These are phyloP conservation scores for Pristionchus arcanus DNA, from an alignment of 2,888 invertebrate species.

Conservation along the genomic window DNA sequence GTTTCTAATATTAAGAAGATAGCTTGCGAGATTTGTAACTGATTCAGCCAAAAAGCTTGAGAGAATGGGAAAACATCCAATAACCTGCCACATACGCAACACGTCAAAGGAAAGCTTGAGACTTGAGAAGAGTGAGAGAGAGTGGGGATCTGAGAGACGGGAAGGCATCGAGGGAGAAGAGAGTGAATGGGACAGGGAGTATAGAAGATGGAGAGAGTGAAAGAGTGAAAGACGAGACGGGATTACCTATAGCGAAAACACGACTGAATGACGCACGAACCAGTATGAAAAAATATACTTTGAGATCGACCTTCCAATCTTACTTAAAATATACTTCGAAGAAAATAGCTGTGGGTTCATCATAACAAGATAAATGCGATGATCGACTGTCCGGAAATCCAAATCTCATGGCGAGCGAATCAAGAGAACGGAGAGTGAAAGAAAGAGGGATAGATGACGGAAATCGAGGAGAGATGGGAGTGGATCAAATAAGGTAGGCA, in stretches of 20 bases:
- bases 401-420: neutral
- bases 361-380: conserved; percentile 29
- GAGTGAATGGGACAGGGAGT: conserved; percentile 18
- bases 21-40: neutral
- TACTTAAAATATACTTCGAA: neutral
- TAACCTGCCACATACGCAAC: conserved; percentile 10
- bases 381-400: neutral
- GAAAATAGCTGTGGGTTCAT: neutral
- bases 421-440: neutral
- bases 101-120: conserved; percentile 26
- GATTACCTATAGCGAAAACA: conserved; percentile 40
- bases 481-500: neutral
- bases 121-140: neutral
- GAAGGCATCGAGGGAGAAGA: neutral
- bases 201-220: neutral
- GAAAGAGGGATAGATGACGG: neutral
- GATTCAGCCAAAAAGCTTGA: neutral
- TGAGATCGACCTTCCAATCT: neutral
- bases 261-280: conserved; percentile 18
- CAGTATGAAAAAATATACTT: conserved; percentile 1
- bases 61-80: conserved; percentile 40
- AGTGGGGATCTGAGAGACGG: neutral
- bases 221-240: neutral
- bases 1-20: neutral
- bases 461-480: neutral